These are phyloP conservation scores for Drosophila mulleri DNA, from an alignment of 2,888 invertebrate genomes.

Conservation along the genomic window DNA sequence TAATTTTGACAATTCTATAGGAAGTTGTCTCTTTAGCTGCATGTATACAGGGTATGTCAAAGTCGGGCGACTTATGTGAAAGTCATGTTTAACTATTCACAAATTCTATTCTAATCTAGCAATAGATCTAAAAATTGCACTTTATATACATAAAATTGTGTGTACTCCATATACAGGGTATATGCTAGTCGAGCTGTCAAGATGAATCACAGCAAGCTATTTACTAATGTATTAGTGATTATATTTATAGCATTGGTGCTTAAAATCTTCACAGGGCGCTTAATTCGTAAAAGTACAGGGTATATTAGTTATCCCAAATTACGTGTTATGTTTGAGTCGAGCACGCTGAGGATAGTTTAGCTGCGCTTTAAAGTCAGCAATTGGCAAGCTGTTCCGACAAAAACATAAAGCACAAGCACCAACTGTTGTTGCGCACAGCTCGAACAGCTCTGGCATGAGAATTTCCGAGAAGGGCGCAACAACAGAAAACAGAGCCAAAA, in stretches of 20 bases:
- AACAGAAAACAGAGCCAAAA: background rate
- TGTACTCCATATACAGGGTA: background rate
- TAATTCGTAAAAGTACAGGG: too few relatives aligned
- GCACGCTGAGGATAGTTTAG: background rate
- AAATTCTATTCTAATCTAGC: background rate
- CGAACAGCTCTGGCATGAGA: conserved; percentile 5
- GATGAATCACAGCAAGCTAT: too few relatives aligned
- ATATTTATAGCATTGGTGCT: too few relatives aligned
- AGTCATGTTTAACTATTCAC: background rate
- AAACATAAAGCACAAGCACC: conserved; percentile 41
- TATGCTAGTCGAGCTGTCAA: background rate
- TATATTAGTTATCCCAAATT: background rate
- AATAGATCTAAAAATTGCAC: background rate
- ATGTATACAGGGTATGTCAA: background rate
- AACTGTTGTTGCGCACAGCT: conserved; percentile 13
- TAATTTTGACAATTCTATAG: background rate
- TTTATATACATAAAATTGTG: background rate
- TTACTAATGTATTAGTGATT: background rate
- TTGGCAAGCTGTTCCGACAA: conserved; percentile 13
- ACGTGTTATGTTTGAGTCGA: background rate
- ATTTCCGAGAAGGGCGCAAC: conserved; percentile 16
- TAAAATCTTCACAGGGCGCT: background rate
- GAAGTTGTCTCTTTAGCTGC: too few relatives aligned
- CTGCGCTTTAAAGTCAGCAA: conserved; percentile 25
- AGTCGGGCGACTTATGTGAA: background rate